These are phyloP conservation scores for Scolopax mira DNA, from an alignment of 2,113 vertebrate genomes.

Conservation along the genomic window DNA sequence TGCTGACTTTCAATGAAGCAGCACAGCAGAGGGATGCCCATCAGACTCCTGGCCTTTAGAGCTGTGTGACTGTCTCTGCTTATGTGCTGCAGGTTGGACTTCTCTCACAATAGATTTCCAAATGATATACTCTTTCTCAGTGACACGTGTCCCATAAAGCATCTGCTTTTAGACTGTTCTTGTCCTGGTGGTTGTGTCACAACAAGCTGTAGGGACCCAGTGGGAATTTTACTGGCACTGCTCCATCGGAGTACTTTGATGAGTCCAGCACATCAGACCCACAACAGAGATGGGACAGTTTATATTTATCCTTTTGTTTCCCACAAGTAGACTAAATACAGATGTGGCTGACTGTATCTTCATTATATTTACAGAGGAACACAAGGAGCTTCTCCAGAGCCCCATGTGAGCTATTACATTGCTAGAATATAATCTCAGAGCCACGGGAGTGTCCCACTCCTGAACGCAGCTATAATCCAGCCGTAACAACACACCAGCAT, in stretches of 20 bases:
- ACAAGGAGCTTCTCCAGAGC: background rate
- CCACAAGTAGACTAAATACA: slow-evolving; percentile 29
- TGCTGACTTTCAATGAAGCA: background rate
- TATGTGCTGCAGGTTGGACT: background rate
- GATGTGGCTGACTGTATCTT: background rate
- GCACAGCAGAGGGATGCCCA: background rate
- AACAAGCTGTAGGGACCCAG: background rate
- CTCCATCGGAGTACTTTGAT: background rate
- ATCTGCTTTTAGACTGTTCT: background rate
- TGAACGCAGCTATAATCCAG: background rate
- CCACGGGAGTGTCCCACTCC: background rate
- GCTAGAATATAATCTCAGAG: background rate
- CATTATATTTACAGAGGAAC: background rate
- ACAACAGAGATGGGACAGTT: slow-evolving; percentile 6
- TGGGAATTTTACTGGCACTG: background rate
- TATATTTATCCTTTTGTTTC: slow-evolving; percentile 17
- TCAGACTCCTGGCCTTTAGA: background rate
- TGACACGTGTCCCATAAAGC: accelerated
- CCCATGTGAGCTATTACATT: background rate
- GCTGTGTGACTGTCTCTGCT: background rate
- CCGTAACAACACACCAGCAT: background rate
- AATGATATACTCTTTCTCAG: background rate
- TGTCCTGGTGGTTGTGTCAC: background rate
- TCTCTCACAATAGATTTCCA: background rate
- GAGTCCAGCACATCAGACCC: background rate